A percentile compares a stretch with the other conserved stretches of the same genome.
Evolutionary conservation across 2,888 invertebrate species (phyloP).

Genomic region (Habrosyne pyritoides): DNA sequence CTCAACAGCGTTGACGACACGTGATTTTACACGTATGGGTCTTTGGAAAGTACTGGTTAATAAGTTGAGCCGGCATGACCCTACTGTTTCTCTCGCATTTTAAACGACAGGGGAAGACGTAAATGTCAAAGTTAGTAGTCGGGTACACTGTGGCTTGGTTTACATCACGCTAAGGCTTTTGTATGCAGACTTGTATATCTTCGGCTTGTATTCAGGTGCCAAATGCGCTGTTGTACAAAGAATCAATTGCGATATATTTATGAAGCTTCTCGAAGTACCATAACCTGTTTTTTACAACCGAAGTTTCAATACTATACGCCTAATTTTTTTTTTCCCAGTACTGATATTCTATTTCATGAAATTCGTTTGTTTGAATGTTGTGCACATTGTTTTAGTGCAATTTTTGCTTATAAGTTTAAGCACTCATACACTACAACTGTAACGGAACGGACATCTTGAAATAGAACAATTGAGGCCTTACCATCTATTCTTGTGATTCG

Average conservation of each 20-base stretch:
- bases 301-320: no score
- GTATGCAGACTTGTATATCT: background rate
- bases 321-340: no score
- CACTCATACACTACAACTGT: no score
- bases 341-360: no score
- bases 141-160: background rate
- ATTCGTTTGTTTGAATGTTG: no score
- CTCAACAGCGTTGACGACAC: background rate
- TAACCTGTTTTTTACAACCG: background rate
- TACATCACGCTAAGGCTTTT: constrained; percentile 1
- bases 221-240: background rate
- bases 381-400: no score
- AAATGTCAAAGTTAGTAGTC: background rate
- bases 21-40: background rate
- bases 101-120: background rate
- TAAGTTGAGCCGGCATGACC: background rate
- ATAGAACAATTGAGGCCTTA: no score
- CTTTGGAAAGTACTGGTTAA: background rate
- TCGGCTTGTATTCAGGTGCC: background rate
- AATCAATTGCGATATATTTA: background rate
- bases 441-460: no score
- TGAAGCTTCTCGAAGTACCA: background rate
- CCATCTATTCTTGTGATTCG: no score
- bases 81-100: background rate
- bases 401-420: no score